A percentile compares a stretch with the other conserved stretches of the same genome.
These are phyloP conservation scores for Tenebrosternarchus preto DNA, from an alignment of 2,113 vertebrate genomes.

Conservation along the genomic window DNA sequence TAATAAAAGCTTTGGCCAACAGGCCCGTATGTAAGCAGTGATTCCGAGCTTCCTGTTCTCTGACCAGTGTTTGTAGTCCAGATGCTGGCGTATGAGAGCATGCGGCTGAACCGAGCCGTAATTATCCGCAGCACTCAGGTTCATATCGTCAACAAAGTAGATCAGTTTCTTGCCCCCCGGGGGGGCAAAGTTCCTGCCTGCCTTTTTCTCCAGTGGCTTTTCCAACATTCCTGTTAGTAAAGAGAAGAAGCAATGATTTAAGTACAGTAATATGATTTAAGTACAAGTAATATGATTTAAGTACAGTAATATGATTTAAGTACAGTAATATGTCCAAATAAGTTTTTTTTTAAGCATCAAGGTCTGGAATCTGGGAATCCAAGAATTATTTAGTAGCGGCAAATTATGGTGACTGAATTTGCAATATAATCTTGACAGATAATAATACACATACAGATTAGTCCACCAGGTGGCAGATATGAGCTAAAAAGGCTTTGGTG, in stretches of 20 bases:
- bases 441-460: too few relatives aligned
- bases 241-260: background rate
- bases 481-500: background rate
- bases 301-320: too few relatives aligned
- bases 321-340: too few relatives aligned
- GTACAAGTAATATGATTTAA: background rate
- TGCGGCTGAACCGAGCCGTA: conserved; percentile 77
- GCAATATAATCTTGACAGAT: background rate
- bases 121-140: conserved; percentile 76
- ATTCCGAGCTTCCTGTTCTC: background rate
- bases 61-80: conserved; percentile 80
- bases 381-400: too few relatives aligned
- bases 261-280: too few relatives aligned
- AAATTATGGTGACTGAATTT: too few relatives aligned
- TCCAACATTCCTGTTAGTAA: conserved; percentile 74
- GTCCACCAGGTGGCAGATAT: conserved; percentile 17
- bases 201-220: conserved; percentile 79
- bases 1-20: background rate
- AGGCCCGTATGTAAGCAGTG: background rate
- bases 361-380: too few relatives aligned
- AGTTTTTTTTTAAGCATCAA: too few relatives aligned
- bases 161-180: conserved; percentile 75
- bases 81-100: conserved; percentile 75
- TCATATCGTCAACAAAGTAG: conserved; percentile 82
- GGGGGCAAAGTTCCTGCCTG: conserved; percentile 73